Percentiles rank a stretch among this genome's conserved stretches.
phyloP scores from a whole-genome alignment of 2,113 vertebrate species.

The Poecile atricapillus region DNA sequence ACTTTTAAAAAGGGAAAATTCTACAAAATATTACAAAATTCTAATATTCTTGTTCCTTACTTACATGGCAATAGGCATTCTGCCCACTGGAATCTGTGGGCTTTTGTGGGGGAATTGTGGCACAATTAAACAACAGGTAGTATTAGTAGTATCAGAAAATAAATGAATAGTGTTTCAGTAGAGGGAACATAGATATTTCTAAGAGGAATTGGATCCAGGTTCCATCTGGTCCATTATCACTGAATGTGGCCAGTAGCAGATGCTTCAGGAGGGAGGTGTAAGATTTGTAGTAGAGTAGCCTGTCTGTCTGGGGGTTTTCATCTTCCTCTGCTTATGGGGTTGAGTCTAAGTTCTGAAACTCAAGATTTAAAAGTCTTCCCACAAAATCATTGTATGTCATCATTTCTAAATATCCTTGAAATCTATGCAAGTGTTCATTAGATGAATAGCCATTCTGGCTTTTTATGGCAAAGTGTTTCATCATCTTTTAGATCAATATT shows the following conservation, averaged over 20 bases:
- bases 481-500: background rate
- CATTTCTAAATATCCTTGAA: background rate
- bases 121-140: background rate
- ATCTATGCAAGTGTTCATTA: background rate
- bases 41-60: background rate
- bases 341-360: background rate
- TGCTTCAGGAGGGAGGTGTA: constrained; percentile 2
- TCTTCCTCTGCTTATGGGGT: background rate
- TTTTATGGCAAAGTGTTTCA: background rate
- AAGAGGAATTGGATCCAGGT: background rate
- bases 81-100: background rate
- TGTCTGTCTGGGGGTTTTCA: background rate
- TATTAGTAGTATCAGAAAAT: background rate
- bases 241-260: background rate
- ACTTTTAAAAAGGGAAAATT: background rate
- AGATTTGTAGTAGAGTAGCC: background rate
- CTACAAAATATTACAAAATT: background rate
- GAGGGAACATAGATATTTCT: background rate
- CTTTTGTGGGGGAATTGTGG: background rate
- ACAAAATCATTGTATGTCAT: background rate
- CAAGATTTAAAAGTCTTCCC: background rate
- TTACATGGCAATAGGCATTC: background rate
- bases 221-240: background rate
- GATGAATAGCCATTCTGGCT: background rate
- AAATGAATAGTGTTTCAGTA: background rate